phyloP scores from a whole-genome alignment of 2,113 vertebrate species.

The Sigmodon hispidus region DNA sequence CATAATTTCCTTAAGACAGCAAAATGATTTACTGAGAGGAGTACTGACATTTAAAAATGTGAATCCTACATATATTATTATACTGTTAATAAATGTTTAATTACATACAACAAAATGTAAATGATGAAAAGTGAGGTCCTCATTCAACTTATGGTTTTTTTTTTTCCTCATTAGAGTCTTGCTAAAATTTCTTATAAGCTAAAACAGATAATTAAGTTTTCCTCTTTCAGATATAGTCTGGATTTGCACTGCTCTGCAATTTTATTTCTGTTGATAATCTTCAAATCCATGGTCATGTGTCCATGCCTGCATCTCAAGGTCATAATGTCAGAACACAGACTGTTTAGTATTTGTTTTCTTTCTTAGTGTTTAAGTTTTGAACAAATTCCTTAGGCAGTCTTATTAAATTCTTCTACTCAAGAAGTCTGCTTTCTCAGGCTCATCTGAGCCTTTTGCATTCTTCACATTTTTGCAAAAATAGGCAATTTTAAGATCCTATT shows the following conservation, averaged over 20 bases:
- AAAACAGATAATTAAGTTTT: neutral
- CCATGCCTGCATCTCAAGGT: neutral
- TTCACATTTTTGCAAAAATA: neutral
- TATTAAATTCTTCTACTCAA: neutral
- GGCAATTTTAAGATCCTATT: neutral
- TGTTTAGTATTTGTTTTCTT: neutral
- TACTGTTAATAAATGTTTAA: slow-evolving; percentile 18
- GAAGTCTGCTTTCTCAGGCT: neutral
- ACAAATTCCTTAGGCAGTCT: neutral
- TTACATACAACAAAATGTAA: neutral
- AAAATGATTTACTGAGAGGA: slow-evolving; percentile 25
- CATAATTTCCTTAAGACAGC: neutral
- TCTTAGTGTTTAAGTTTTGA: neutral
- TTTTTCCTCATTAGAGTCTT: neutral
- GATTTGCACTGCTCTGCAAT: neutral
- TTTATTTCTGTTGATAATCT: neutral
- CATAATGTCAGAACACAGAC: slow-evolving; percentile 3
- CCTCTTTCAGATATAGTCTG: neutral
- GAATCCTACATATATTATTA: neutral
- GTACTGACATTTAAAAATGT: slow-evolving; percentile 21
- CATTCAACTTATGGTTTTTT: neutral
- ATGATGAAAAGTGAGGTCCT: neutral
- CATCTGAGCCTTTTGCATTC: neutral
- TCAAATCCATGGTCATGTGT: neutral
- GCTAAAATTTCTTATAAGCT: slow-evolving; percentile 4